These are phyloP conservation scores for Collichthys lucidus DNA, from an alignment of 2,113 vertebrate genomes.

Conservation along the genomic window DNA sequence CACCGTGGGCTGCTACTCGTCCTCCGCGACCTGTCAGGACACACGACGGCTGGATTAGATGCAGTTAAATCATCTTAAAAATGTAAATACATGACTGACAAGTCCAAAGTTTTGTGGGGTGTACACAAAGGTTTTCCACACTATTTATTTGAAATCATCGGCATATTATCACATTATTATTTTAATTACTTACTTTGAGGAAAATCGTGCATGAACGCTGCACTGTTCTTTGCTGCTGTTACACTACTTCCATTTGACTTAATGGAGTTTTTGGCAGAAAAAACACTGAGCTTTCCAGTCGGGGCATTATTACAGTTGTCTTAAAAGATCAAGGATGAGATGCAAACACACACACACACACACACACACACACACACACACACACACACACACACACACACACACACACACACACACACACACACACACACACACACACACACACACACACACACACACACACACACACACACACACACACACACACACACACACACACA, in stretches of 20 bases:
- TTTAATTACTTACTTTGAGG: not conserved
- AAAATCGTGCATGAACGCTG: not conserved
- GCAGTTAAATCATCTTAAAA: not conserved
- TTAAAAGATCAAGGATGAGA: constrained; percentile 41
- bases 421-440: not conserved
- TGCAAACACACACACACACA: not conserved
- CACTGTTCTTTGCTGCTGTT: constrained; percentile 9
- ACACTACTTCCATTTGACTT: not conserved
- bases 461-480: not conserved
- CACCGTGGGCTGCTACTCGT: constrained; percentile 94
- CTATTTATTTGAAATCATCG: not conserved
- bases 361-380: not conserved
- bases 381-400: not conserved
- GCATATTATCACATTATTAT: not conserved
- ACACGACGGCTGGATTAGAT: constrained; percentile 11
- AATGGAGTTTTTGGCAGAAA: not conserved
- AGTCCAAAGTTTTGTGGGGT: too few relatives aligned
- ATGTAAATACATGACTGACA: too few relatives aligned
- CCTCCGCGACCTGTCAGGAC: constrained; percentile 90
- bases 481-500: not conserved
- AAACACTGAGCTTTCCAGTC: constrained; percentile 12
- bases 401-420: not conserved
- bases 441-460: not conserved
- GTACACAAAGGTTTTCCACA: not conserved
- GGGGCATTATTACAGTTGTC: constrained; percentile 43